Evolutionary conservation across 2,888 invertebrate genomes (phyloP).

Genomic region (Melinaea marsaeus): DNA sequence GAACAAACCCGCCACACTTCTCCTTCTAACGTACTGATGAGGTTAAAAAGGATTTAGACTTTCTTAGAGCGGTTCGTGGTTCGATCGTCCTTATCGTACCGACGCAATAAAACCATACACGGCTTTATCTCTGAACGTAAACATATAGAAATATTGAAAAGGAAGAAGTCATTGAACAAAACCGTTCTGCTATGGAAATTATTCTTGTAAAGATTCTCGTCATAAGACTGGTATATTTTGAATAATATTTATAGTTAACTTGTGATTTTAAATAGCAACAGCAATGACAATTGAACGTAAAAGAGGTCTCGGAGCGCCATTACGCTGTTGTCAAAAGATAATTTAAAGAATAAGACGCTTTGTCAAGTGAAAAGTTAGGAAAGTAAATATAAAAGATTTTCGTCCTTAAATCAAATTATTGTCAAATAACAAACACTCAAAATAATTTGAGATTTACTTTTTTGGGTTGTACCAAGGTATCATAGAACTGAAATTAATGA

Average conservation of each 20-base stretch:
- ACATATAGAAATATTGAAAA: neutral
- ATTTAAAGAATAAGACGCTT: slow-evolving; percentile 22
- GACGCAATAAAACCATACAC: slow-evolving; percentile 47
- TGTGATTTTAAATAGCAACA: slow-evolving; percentile 1
- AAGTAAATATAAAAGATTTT: slow-evolving; percentile 13
- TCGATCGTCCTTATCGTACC: slow-evolving; percentile 54
- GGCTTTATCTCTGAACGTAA: slow-evolving; percentile 34
- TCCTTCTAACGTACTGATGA: slow-evolving; percentile 73
- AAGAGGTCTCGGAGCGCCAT: slow-evolving; percentile 23
- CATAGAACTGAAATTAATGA: no score
- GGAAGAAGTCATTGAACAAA: neutral
- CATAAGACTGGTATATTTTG: no score
- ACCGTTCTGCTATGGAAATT: no score
- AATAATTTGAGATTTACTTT: no score
- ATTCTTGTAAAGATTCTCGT: no score
- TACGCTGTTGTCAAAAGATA: slow-evolving; percentile 25
- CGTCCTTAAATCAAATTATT: slow-evolving; percentile 9
- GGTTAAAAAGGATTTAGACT: slow-evolving; percentile 75
- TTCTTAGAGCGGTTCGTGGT: slow-evolving; percentile 67
- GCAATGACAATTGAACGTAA: slow-evolving; percentile 19
- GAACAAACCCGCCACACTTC: slow-evolving; percentile 74
- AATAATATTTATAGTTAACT: no score
- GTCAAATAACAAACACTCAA: neutral
- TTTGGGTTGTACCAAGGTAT: no score
- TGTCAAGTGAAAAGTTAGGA: slow-evolving; percentile 21